phyloP scores from a whole-genome alignment of 2,888 invertebrate species.

The Sylvicola cinctus region DNA sequence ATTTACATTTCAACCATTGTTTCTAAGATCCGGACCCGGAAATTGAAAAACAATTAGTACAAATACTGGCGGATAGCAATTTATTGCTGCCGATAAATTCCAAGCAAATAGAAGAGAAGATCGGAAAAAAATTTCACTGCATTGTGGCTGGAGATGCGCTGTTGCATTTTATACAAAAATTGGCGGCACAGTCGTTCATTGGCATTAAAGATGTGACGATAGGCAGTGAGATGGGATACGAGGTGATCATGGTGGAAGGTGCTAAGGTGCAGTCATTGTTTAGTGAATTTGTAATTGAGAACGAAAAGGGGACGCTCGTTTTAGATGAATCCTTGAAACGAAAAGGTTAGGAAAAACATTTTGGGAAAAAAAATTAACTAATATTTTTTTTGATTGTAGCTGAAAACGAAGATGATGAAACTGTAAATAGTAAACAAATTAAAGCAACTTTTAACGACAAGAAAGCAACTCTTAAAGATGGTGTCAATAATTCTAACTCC shows the following conservation, averaged over 20 bases:
- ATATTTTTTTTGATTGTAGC: no score
- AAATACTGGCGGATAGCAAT: constrained; percentile 44
- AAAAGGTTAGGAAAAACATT: constrained; percentile 26
- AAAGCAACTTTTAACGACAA: not conserved
- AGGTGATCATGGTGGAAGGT: constrained; percentile 21
- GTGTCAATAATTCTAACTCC: constrained; percentile 22
- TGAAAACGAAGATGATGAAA: no score
- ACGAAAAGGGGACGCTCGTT: no score
- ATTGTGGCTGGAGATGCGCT: constrained; percentile 37
- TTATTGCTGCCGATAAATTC: constrained; percentile 52
- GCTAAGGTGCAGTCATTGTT: constrained; percentile 17
- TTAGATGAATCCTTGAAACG: constrained; percentile 21
- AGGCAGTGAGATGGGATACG: constrained; percentile 20
- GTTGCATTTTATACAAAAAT: constrained; percentile 53
- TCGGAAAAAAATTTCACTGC: constrained; percentile 30
- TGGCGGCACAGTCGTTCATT: constrained; percentile 54
- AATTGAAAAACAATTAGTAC: constrained; percentile 40
- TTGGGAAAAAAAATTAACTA: not conserved
- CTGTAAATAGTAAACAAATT: not conserved
- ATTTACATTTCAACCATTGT: no score
- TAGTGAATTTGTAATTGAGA: constrained; percentile 20
- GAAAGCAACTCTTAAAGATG: constrained; percentile 6
- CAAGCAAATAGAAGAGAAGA: constrained; percentile 34
- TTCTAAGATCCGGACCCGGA: constrained; percentile 29
- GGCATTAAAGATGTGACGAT: constrained; percentile 22